Conservation (phyloP, 2,888 invertebrate species). For the Andrena fulva region DNA sequence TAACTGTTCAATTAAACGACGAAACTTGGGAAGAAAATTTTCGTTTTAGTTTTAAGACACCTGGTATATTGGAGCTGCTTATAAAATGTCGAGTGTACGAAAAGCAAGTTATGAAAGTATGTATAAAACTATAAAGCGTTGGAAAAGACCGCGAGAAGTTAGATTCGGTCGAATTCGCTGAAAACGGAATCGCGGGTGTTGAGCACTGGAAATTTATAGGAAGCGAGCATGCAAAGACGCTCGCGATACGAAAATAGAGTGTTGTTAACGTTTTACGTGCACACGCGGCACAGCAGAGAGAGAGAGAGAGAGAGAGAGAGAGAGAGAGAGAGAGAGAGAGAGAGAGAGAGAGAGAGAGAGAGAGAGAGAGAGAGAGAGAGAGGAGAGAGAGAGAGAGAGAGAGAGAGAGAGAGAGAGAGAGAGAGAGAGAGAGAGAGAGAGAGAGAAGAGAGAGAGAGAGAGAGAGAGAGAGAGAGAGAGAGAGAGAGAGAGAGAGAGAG, state of each 20-base stretch:
- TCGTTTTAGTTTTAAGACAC: neutral
- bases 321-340: neutral
- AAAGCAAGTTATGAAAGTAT: neutral
- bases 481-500: neutral
- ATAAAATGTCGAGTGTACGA: neutral
- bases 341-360: constrained; percentile 3
- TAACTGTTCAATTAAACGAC: too few relatives aligned
- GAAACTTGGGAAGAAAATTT: too few relatives aligned
- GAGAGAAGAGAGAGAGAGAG: neutral
- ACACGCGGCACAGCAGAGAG: neutral
- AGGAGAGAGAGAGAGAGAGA: constrained; percentile 2
- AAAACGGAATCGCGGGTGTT: neutral
- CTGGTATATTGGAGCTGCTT: neutral
- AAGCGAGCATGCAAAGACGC: constrained; percentile 6
- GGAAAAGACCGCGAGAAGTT: neutral
- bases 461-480: too few relatives aligned
- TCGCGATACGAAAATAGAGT: constrained; percentile 13
- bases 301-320: neutral
- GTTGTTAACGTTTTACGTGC: constrained; percentile 1
- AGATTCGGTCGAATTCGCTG: constrained; percentile 2
- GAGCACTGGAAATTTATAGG: constrained; percentile 10
- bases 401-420: neutral
- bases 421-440: constrained; percentile 11
- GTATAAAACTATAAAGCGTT: neutral
- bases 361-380: constrained; percentile 1